These are phyloP conservation scores for Manis javanica DNA, from an alignment of 2,797 vertebrate genomes.

Conservation along the genomic window DNA sequence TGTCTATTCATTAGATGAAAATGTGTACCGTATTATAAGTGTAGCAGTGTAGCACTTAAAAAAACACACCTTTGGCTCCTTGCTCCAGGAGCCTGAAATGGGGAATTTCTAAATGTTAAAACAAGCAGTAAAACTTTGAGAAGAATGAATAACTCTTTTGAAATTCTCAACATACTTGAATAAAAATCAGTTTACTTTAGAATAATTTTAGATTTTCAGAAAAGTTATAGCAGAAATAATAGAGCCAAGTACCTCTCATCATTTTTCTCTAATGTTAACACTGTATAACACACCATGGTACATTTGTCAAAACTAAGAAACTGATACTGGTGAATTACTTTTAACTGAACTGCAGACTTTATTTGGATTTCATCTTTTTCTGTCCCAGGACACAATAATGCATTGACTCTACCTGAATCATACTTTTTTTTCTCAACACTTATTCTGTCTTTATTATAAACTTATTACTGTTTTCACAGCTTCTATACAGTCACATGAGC, in stretches of 20 bases:
- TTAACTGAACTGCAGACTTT: not conserved
- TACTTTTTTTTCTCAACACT: not conserved
- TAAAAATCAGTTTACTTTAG: conserved; percentile 17
- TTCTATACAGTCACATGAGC: no score
- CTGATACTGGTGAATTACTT: not conserved
- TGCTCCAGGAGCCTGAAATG: not conserved
- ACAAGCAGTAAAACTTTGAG: not conserved
- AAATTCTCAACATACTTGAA: not conserved
- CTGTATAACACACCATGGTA: not conserved
- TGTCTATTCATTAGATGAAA: conserved; percentile 22
- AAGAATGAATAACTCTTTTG: not conserved
- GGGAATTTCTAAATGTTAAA: not conserved
- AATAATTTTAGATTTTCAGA: conserved; percentile 39
- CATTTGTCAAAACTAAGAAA: conserved; percentile 29
- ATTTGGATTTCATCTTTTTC: not conserved
- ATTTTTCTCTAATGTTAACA: not conserved
- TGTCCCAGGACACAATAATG: not conserved
- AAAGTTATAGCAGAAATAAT: not conserved
- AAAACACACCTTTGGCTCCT: not conserved
- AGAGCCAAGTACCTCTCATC: not conserved
- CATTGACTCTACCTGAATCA: not conserved
- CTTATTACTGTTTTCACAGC: no score
- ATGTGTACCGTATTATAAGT: not conserved
- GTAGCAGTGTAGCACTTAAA: not conserved
- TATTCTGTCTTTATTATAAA: not conserved